Conservation (phyloP, 2,888 invertebrate genomes). For the Tetropium fuscum region DNA sequence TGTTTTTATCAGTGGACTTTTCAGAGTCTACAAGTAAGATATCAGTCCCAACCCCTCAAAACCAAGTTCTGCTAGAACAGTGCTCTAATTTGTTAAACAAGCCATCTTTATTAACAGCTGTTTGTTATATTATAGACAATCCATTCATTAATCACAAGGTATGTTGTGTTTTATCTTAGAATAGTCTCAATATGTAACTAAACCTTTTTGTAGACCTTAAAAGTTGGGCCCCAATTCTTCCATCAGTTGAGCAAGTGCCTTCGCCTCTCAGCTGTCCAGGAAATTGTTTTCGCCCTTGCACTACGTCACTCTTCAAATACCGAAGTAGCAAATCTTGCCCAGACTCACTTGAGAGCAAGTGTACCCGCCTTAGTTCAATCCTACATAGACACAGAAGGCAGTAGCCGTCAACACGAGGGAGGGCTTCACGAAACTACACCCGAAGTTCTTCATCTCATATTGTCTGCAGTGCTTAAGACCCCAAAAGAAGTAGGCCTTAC, state of each 20-base stretch:
- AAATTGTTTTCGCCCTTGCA: slow-evolving; percentile 90
- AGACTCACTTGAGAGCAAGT: slow-evolving; percentile 83
- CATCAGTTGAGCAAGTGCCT: slow-evolving; percentile 87
- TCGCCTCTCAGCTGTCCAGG: slow-evolving; percentile 89
- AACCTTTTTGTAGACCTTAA: slow-evolving; percentile 77
- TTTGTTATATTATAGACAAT: slow-evolving; percentile 90
- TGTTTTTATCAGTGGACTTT: slow-evolving; percentile 91
- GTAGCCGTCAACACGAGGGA: slow-evolving; percentile 77
- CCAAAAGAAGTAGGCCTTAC: slow-evolving; percentile 76
- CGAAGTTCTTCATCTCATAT: slow-evolving; percentile 87
- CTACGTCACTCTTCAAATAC: slow-evolving; percentile 83
- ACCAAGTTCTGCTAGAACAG: slow-evolving; percentile 83
- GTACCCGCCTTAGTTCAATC: slow-evolving; percentile 88
- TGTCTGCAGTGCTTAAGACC: slow-evolving; percentile 73
- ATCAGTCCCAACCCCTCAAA: slow-evolving; percentile 71
- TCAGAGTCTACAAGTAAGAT: slow-evolving; percentile 72
- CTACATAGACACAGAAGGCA: slow-evolving; percentile 85
- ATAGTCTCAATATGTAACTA: slow-evolving; percentile 1
- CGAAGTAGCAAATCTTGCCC: slow-evolving; percentile 80
- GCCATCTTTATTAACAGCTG: slow-evolving; percentile 87
- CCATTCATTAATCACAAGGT: slow-evolving; percentile 83
- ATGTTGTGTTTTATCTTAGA: slow-evolving; percentile 38
- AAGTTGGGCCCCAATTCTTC: slow-evolving; percentile 84
- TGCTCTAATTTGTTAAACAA: slow-evolving; percentile 83
- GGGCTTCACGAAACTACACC: slow-evolving; percentile 92